Percentiles rank a stretch among this genome's conserved stretches.
Conservation (phyloP, 2,113 vertebrate genomes). For the Halichoerus grypus region DNA sequence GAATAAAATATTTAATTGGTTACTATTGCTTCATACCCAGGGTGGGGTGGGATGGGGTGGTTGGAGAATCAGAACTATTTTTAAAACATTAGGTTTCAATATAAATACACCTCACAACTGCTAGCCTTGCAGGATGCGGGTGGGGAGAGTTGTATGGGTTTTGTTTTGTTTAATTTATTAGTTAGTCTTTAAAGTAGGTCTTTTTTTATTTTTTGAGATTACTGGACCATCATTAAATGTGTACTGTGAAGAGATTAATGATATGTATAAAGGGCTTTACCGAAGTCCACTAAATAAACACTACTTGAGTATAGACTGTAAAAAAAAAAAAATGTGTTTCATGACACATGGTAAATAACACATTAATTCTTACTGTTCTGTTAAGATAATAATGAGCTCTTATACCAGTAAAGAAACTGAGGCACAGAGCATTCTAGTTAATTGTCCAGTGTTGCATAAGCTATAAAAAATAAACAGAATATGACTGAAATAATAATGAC, state of each 20-base stretch:
- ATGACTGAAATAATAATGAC: not conserved
- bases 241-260: slow-evolving; percentile 87
- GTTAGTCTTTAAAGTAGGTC: slow-evolving; percentile 81
- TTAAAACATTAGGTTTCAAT: slow-evolving; percentile 85
- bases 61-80: slow-evolving; percentile 78
- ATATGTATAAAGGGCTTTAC: slow-evolving; percentile 88
- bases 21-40: slow-evolving; percentile 84
- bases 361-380: not conserved
- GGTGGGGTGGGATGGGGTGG: slow-evolving; percentile 78
- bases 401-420: not conserved
- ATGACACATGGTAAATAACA: not conserved
- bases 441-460: not conserved
- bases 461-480: not conserved
- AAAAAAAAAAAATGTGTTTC: slow-evolving; percentile 56
- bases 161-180: slow-evolving; percentile 89
- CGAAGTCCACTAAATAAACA: slow-evolving; percentile 86
- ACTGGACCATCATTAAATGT: slow-evolving; percentile 86
- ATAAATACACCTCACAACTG: slow-evolving; percentile 84
- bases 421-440: not conserved
- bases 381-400: not conserved
- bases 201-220: slow-evolving; percentile 82
- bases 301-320: slow-evolving; percentile 86
- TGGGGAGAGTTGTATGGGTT: slow-evolving; percentile 67
- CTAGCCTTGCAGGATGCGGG: slow-evolving; percentile 68
- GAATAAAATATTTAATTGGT: slow-evolving; percentile 84